Conservation (phyloP, 2,888 invertebrate genomes). For the Oscheius sp. region DNA sequence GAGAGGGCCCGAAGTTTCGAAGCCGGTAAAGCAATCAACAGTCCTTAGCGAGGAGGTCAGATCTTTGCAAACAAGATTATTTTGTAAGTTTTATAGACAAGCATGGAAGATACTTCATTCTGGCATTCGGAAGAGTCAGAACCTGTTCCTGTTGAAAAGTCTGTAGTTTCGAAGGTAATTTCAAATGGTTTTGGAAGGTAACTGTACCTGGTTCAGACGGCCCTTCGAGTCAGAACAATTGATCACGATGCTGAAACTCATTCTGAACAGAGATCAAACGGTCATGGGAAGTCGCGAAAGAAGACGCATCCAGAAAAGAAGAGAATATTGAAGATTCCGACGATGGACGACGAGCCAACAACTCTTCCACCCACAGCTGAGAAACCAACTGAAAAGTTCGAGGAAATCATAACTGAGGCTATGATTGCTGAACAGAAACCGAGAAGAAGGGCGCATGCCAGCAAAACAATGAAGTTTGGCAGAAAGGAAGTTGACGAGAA, state of each 20-base stretch:
- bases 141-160: background rate
- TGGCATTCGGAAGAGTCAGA: conserved; percentile 27
- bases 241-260: conserved; percentile 8
- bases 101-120: conserved; percentile 15
- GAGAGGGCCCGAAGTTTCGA: background rate
- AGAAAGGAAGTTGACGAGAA: conserved; percentile 9
- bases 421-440: conserved; percentile 14
- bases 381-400: conserved; percentile 13
- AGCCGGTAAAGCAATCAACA: background rate
- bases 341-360: conserved; percentile 14
- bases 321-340: conserved; percentile 7
- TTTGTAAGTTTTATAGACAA: background rate
- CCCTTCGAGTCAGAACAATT: conserved; percentile 28
- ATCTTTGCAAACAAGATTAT: background rate
- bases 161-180: conserved; percentile 10
- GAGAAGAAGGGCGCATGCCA: conserved; percentile 21
- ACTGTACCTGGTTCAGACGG: background rate
- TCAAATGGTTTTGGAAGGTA: background rate
- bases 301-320: conserved; percentile 9
- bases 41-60: background rate
- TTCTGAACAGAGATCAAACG: background rate
- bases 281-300: background rate
- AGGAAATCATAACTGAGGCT: conserved; percentile 5
- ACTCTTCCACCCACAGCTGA: conserved; percentile 15
- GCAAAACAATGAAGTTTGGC: conserved; percentile 28